A percentile compares a stretch with the other conserved stretches of the same genome.
These are phyloP conservation scores for Aphelinus certus DNA, from an alignment of 1,140 invertebrate species.

Conservation along the genomic window DNA sequence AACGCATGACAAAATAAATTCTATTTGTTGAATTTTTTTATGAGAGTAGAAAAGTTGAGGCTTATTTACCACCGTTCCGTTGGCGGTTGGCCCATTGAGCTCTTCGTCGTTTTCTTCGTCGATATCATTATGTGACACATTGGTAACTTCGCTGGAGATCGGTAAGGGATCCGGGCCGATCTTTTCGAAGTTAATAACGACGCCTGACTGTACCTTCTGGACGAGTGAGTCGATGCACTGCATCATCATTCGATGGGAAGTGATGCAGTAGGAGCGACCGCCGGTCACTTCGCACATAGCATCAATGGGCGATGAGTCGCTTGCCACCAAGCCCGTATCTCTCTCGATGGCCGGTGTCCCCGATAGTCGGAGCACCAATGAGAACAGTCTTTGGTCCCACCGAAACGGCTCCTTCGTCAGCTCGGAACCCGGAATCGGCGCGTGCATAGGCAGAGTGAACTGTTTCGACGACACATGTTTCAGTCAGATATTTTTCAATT, in stretches of 20 bases:
- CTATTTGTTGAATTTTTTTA: too few species aligned
- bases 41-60: too few species aligned
- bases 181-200: conserved; percentile 98
- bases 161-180: conserved; percentile 88
- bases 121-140: conserved; percentile 51
- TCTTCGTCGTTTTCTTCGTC: conserved; percentile 58
- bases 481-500: too few species aligned
- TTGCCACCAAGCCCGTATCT: conserved; percentile 82
- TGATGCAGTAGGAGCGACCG: conserved; percentile 95
- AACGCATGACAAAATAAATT: too few species aligned
- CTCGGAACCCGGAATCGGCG: conserved; percentile 93
- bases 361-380: conserved; percentile 89
- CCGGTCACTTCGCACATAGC: conserved; percentile 99
- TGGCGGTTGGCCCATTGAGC: conserved; percentile 36
- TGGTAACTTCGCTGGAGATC: conserved; percentile 64
- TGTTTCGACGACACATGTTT: conserved; percentile 53
- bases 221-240: conserved; percentile 97
- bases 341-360: conserved; percentile 76
- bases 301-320: conserved; percentile 93
- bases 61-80: conserved; percentile 21
- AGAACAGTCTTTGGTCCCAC: conserved; percentile 98
- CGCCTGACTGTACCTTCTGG: conserved; percentile 96
- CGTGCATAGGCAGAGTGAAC: conserved; percentile 93
- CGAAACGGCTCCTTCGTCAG: conserved; percentile 97
- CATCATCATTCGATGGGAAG: conserved; percentile 93